phyloP scores from a whole-genome alignment of 1,140 invertebrate species.

The Drosophila navojoa region DNA sequence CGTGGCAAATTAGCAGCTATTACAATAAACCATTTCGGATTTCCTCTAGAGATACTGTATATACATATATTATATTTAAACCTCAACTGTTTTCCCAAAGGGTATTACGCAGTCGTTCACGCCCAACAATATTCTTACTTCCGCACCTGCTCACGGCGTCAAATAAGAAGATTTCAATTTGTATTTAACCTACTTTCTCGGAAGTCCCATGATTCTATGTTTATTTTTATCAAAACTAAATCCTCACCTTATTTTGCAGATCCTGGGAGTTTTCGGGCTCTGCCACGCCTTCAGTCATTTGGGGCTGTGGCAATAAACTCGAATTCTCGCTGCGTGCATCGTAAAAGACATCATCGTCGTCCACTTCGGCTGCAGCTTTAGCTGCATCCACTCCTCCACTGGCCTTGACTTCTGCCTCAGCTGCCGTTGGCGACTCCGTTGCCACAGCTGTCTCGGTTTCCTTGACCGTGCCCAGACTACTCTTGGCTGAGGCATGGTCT shows the following conservation, averaged over 20 bases:
- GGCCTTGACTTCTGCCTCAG: conserved; percentile 13
- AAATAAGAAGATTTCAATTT: too few species aligned
- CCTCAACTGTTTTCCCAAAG: too few species aligned
- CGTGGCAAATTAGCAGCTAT: too few species aligned
- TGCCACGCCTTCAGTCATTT: not conserved
- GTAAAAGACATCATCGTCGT: conserved; percentile 80
- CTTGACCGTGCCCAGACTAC: not conserved
- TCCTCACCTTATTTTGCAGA: conserved; percentile 30
- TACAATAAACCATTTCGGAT: too few species aligned
- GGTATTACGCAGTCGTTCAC: too few species aligned
- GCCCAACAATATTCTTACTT: not conserved
- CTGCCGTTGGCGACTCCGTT: not conserved
- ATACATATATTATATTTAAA: too few species aligned
- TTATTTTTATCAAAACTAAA: conserved; percentile 1
- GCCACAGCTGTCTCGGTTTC: not conserved
- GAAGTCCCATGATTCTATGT: not conserved
- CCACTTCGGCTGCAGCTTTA: conserved; percentile 41
- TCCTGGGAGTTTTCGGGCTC: not conserved
- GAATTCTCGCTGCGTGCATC: conserved; percentile 78
- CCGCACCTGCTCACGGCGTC: too few species aligned
- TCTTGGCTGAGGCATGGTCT: not conserved
- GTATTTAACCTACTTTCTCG: not conserved
- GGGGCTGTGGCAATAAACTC: conserved; percentile 7
- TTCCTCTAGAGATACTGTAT: too few species aligned
- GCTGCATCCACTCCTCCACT: conserved; percentile 8